Evolutionary conservation across 2,888 invertebrate genomes (phyloP), one percentile per base, ranked within the genome.

Genomic region (Chironomus riparius): DNA sequence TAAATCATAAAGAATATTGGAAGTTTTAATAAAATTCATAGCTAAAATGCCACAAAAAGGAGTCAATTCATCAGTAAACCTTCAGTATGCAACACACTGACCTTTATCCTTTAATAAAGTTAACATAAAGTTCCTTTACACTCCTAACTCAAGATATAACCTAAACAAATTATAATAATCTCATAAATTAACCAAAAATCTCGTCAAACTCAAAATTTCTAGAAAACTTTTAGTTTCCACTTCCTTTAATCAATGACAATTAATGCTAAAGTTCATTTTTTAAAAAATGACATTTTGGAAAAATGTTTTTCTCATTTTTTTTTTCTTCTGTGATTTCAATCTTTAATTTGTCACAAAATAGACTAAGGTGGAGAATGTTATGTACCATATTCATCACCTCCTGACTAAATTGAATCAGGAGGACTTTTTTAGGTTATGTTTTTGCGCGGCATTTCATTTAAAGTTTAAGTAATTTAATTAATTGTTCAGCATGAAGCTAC

Each of bases 281-380:
- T 56, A 38, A 38, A 38, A 38, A 38, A 38, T 38, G 38, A 38
- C 50, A 50, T 50, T 56, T 56, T 18, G 56, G 15, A 56, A 56
- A 56, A 56, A 56, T 38, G 15, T n/a, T 56, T 56, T 56, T 15
- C n/a, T 56, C 24, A 3, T 24, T 28, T 56, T 56, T 56, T 18
- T 15, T 56, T 4, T 7, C 1, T 2, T 15, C 6, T 18, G 4
- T 18, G 18, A 5, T 56, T 2, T 56, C 38, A 38, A 18, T 18
- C 15, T 56, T 18, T 56, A n/a, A n/a, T n/a, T n/a, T n/a, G n/a
- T 15, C 15, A 65, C 48, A 47, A 47, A 65, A 65, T 73, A n/a
- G 47, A 56, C 56, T 18, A 22, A 70, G 48, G 21, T 21, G 70
- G 70, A 70, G 70, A 70, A 70, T 70, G 70, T 70, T 47, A 70